Percentiles rank a stretch among this genome's conserved stretches.
Evolutionary conservation across 2,888 invertebrate genomes (phyloP).

Genomic region (Tenthredo mesomela): DNA sequence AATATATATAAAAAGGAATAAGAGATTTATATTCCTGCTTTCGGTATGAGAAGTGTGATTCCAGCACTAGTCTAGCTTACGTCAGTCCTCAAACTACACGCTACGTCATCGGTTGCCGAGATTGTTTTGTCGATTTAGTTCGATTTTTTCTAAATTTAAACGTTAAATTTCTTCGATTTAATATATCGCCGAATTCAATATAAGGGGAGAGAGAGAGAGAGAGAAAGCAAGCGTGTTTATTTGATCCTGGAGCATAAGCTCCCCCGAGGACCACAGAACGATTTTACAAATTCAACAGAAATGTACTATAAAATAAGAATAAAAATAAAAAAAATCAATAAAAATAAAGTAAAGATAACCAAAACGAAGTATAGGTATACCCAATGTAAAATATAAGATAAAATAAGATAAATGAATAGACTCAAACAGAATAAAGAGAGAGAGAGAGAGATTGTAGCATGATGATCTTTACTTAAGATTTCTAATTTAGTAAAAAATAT

Average conservation of each 20-base stretch:
- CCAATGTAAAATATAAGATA: too few species aligned
- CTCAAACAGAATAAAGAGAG: neutral
- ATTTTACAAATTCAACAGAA: too few species aligned
- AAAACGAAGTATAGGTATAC: too few species aligned
- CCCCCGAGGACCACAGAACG: too few species aligned
- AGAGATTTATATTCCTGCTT: neutral
- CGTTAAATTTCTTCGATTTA: neutral
- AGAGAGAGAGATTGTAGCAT: neutral
- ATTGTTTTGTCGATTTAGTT: neutral
- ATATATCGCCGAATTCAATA: neutral
- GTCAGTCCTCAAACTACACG: slow-evolving; percentile 2
- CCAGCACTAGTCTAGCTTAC: too few species aligned
- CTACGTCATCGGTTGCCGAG: neutral
- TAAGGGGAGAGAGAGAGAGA: neutral
- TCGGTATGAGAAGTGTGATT: neutral
- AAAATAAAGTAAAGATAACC: too few species aligned
- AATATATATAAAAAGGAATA: neutral
- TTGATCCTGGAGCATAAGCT: too few species aligned
- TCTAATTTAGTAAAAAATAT: neutral
- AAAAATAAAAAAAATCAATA: too few species aligned
- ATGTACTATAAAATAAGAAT: too few species aligned
- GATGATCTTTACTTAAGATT: neutral
- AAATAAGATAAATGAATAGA: too few species aligned
- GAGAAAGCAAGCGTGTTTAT: neutral
- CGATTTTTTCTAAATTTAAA: slow-evolving; percentile 2